A percentile compares a stretch with the other conserved stretches of the same genome.
Evolutionary conservation across 2,888 invertebrate species (phyloP).

Genomic region (Mythimna pallens): DNA sequence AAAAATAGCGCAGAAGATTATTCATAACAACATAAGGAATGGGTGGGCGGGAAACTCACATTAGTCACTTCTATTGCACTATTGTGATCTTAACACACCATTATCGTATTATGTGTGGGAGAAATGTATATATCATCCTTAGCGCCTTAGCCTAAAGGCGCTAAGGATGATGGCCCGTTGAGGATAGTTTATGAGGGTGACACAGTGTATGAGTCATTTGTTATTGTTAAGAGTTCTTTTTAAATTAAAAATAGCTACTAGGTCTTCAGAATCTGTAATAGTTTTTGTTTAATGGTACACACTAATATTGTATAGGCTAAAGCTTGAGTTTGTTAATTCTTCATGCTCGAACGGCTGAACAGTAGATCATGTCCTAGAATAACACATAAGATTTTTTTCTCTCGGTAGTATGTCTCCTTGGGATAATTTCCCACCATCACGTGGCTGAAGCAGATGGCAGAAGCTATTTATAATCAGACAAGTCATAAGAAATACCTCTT

Average conservation of each 20-base stretch:
- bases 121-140: slow-evolving; percentile 16
- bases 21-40: slow-evolving; percentile 37
- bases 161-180: neutral
- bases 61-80: slow-evolving; percentile 47
- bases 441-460: too few species aligned
- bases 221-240: too few species aligned
- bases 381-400: too few species aligned
- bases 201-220: neutral
- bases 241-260: too few species aligned
- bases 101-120: slow-evolving; percentile 38
- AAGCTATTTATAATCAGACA: neutral
- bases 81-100: slow-evolving; percentile 43
- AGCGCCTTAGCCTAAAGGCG: slow-evolving; percentile 2
- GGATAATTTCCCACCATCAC: too few species aligned
- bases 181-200: slow-evolving; percentile 1
- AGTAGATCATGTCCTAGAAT: too few species aligned
- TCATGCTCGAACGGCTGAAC: too few species aligned
- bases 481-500: neutral
- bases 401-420: too few species aligned
- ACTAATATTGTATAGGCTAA: too few species aligned
- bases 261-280: too few species aligned
- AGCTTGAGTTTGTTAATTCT: too few species aligned
- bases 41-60: slow-evolving; percentile 42
- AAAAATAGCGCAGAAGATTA: slow-evolving; percentile 49
- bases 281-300: too few species aligned